phyloP scores from a whole-genome alignment of 2,888 invertebrate genomes.

The Subacronicta megacephala region DNA sequence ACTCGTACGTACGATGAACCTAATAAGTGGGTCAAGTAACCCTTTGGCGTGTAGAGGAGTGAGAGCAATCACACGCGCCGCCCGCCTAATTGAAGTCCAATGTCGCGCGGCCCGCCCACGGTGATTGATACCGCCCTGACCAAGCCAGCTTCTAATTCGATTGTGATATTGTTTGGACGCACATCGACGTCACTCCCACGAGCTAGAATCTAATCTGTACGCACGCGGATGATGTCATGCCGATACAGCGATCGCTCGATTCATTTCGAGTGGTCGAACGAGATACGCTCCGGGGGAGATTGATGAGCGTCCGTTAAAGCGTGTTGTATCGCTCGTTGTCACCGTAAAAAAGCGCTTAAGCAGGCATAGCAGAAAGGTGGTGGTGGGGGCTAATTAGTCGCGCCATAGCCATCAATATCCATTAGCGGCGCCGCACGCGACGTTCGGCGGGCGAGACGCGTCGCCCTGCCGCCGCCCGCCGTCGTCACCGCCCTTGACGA shows the following conservation, averaged over 20 bases:
- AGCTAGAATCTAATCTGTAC: constrained; percentile 69
- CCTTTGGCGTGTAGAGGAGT: constrained; percentile 83
- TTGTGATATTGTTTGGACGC: constrained; percentile 84
- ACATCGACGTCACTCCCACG: constrained; percentile 73
- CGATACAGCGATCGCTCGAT: constrained; percentile 65
- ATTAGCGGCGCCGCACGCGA: constrained; percentile 89
- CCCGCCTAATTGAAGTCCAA: constrained; percentile 89
- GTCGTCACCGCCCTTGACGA: constrained; percentile 63
- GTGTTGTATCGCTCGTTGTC: constrained; percentile 67
- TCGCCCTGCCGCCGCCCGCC: constrained; percentile 58
- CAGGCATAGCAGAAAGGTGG: constrained; percentile 70
- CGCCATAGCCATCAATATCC: constrained; percentile 87
- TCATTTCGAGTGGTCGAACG: constrained; percentile 66
- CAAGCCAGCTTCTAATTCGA: constrained; percentile 83
- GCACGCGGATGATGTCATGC: constrained; percentile 73
- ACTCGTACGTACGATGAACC: constrained; percentile 73
- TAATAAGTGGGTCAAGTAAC: constrained; percentile 88
- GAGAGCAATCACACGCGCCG: constrained; percentile 86
- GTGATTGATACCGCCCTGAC: constrained; percentile 87
- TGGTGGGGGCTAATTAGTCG: constrained; percentile 84
- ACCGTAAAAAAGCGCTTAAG: constrained; percentile 66
- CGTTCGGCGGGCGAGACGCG: constrained; percentile 63
- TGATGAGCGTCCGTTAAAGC: constrained; percentile 68
- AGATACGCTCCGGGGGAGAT: constrained; percentile 69
- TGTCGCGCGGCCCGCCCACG: constrained; percentile 87